Evolutionary conservation across 2,113 vertebrate genomes (phyloP).

Genomic region (Astur gentilis): DNA sequence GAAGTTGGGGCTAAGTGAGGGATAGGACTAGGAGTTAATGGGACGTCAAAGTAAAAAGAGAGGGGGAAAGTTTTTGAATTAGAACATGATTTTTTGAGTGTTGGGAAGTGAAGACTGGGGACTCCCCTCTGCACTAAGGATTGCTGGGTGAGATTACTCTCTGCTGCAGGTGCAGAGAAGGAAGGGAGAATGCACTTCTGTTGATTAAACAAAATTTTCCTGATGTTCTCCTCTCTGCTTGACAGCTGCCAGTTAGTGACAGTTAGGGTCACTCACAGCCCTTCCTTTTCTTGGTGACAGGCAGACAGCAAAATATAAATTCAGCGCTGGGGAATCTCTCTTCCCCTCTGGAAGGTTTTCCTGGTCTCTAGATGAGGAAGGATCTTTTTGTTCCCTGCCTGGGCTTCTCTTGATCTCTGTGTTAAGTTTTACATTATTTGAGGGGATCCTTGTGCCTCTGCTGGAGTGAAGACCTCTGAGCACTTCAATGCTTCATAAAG

Average conservation of each 20-base stretch:
- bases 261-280: background rate
- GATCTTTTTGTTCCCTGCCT: background rate
- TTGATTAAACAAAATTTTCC: background rate
- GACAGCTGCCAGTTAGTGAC: background rate
- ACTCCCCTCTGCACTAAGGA: background rate
- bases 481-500: background rate
- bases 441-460: background rate
- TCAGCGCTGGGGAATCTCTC: background rate
- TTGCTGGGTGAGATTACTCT: background rate
- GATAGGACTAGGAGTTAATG: background rate
- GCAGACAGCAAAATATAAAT: background rate
- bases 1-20: background rate
- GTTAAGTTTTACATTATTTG: background rate
- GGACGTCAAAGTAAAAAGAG: background rate
- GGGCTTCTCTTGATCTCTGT: background rate
- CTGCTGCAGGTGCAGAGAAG: background rate
- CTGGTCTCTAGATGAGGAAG: background rate
- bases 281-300: background rate
- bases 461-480: background rate
- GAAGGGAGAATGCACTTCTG: background rate
- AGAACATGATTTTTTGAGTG: background rate
- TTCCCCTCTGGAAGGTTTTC: background rate
- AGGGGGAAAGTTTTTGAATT: background rate
- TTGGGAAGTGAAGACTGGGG: background rate
- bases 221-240: background rate